Base-by-base conservation (phyloP, 2,797 vertebrate species). In the Hippoglossus hippoglossus region DNA sequence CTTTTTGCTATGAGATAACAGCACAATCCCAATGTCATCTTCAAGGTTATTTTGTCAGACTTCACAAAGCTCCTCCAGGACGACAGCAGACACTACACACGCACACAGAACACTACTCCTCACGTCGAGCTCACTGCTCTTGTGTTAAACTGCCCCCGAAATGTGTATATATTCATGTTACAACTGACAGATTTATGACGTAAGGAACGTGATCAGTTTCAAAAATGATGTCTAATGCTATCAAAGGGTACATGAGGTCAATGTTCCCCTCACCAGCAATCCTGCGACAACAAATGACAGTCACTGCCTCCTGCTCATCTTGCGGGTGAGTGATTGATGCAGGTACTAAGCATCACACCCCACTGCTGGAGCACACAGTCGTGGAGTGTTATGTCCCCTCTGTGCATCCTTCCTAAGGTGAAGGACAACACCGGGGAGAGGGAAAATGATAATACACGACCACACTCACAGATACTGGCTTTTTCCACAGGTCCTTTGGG, bases 251-350 rank as follows among this genome's bases (percentile, higher is more conserved):
- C 57, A 56, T 3, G 31, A 57, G 69, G 52, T 81, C 56, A 54
- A 13, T 6, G 68, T 50, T 54, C 13, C 5, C 34, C 67, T 9
- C 56, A 58, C 19, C 25, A 19, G 51, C 39, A 25, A 1, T 46
- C 59, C 63, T 0, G 47, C 44, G 19, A 28, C 59, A 63, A 71
- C 56, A 28, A 13, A 31, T 28, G 25, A 66, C 62, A 63, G 50
- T 16, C 44, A n/a, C 62, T 26, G 59, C 57, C 41, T 68, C 53
- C 63, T 51, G 51, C 16, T 77, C 71, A 31, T 68, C 64, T 61
- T 63, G 24, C 9, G 36, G 47, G 50, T 26, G 51, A 69, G 34
- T 80, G 71, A 81, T 2, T 71, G 80, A 84, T 82, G 71, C 50
- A 6, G 57, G 63, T 34, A 56, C 46, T 15, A 41, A 16, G 52